A percentile compares a stretch with the other conserved stretches of the same genome.
These are phyloP conservation scores for Rhynchonycteris naso DNA, from an alignment of 2,797 vertebrate species.

Conservation along the genomic window DNA sequence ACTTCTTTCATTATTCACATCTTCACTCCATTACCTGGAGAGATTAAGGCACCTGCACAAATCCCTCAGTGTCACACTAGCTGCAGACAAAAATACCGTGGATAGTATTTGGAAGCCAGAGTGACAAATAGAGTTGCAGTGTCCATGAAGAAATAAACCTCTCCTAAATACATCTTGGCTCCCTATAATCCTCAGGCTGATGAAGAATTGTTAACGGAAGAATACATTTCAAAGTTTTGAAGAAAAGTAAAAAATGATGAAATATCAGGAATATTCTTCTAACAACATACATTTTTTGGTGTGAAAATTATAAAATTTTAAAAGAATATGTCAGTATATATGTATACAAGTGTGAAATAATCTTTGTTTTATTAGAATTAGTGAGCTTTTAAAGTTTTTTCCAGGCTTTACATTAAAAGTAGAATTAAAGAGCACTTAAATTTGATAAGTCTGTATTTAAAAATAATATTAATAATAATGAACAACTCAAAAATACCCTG, in stretches of 20 bases:
- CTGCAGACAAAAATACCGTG: background rate
- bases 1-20: conserved; percentile 6
- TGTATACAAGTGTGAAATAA: background rate
- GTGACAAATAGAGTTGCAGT: background rate
- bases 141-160: background rate
- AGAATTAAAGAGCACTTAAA: background rate
- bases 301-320: background rate
- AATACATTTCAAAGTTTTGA: background rate
- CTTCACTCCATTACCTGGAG: background rate
- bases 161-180: background rate
- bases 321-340: background rate
- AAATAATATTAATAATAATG: background rate
- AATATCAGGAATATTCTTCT: background rate
- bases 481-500: background rate
- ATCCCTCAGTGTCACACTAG: background rate
- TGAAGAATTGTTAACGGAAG: background rate
- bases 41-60: background rate
- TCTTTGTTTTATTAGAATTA: background rate
- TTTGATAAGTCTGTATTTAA: background rate
- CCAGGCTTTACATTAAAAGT: background rate
- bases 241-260: background rate
- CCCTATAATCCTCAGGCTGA: background rate
- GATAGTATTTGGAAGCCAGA: background rate
- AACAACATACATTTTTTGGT: background rate
- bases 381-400: background rate